These are phyloP conservation scores for Hemithea aestivaria DNA, from an alignment of 2,888 invertebrate species.

Conservation along the genomic window DNA sequence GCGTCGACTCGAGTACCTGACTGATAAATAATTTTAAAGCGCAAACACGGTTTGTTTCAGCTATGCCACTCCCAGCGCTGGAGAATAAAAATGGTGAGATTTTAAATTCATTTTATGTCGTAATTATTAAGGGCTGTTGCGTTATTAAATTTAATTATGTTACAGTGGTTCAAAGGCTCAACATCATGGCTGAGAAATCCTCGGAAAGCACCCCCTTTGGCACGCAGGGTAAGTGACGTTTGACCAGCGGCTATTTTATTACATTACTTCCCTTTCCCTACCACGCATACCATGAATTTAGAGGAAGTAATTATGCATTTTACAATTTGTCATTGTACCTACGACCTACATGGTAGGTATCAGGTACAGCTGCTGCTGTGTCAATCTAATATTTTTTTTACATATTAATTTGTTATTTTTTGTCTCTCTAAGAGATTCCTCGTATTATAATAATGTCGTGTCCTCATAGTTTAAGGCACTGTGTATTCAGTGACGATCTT, in stretches of 20 bases:
- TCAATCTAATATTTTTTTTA: too few relatives aligned
- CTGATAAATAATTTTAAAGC: slow-evolving; percentile 15
- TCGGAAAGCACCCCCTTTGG: slow-evolving; percentile 70
- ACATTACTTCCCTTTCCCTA: slow-evolving; percentile 19
- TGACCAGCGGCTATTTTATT: slow-evolving; percentile 3
- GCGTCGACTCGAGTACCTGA: slow-evolving; percentile 2
- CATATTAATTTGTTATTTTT: too few relatives aligned
- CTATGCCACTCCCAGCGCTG: slow-evolving; percentile 63
- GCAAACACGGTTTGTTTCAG: slow-evolving; percentile 38
- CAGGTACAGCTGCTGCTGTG: too few relatives aligned
- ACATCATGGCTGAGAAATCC: slow-evolving; percentile 64
- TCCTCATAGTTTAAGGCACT: too few relatives aligned
- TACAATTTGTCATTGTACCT: too few relatives aligned
- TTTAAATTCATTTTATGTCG: slow-evolving; percentile 7
- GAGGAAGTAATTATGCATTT: too few relatives aligned
- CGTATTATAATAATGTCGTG: too few relatives aligned
- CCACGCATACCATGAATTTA: too few relatives aligned
- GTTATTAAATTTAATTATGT: slow-evolving; percentile 18
- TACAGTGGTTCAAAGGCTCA: slow-evolving; percentile 66
- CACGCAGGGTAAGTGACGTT: slow-evolving; percentile 58
- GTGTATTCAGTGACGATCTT: too few relatives aligned
- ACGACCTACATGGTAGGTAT: too few relatives aligned
- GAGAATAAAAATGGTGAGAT: slow-evolving; percentile 67
- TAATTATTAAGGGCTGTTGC: slow-evolving; percentile 11
- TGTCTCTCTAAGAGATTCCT: too few relatives aligned